A percentile compares a stretch with the other conserved stretches of the same genome.
Conservation (phyloP, 2,113 vertebrate species). For the Platysteira castanea region DNA sequence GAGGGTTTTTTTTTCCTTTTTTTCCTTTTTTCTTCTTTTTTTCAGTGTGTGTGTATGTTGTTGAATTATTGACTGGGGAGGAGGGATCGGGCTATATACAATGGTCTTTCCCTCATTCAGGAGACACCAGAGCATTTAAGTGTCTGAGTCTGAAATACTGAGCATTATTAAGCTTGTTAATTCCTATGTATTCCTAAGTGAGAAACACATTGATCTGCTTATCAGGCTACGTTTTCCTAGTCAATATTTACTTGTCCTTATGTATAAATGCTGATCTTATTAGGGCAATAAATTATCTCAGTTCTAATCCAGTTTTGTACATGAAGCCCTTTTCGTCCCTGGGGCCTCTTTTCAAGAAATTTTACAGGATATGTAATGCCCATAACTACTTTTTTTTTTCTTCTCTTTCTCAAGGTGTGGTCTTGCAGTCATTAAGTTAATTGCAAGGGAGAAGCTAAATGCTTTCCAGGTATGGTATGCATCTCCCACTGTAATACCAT, state of each 20-base stretch:
- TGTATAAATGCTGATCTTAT: neutral
- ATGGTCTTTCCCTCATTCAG: neutral
- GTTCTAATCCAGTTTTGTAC: neutral
- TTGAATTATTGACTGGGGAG: neutral
- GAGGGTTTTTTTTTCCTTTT: fast-evolving
- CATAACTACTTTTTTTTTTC: neutral
- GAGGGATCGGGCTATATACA: neutral
- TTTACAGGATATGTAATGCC: neutral
- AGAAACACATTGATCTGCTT: constrained; percentile 15
- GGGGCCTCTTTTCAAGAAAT: neutral
- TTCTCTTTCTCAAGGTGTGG: neutral
- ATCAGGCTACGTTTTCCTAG: neutral
- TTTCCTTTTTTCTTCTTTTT: fast-evolving
- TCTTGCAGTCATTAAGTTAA: neutral
- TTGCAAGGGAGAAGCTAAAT: neutral
- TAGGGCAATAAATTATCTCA: neutral
- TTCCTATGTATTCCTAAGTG: neutral
- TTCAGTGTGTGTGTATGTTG: fast-evolving
- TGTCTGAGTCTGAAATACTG: neutral
- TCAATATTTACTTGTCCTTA: constrained; percentile 24
- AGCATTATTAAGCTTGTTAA: neutral
- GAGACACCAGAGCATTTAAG: neutral
- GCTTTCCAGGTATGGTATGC: neutral
- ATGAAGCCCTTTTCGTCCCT: neutral
- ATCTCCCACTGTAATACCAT: neutral